Evolutionary conservation across 2,113 vertebrate genomes (phyloP), one percentile per base, ranked within the genome.

Genomic region (Nycticebus coucang): DNA sequence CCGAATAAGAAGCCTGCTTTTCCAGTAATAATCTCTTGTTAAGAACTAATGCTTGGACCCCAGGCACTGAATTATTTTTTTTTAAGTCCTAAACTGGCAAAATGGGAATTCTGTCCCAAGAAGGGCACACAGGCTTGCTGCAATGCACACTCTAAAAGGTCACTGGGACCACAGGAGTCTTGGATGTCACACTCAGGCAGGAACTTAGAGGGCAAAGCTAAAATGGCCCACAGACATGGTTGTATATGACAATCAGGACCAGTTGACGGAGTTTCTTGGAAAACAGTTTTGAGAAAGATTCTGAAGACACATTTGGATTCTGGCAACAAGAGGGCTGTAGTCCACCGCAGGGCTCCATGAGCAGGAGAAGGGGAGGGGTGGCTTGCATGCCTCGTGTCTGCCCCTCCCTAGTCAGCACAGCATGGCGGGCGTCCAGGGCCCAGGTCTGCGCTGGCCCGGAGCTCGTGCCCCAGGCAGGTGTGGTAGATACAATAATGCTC

Each of bases 361-460:
- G 13, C 35, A 45, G 0, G 1, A 66, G 53, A 68, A 30, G 18
- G 68, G 14, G 35, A 55, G 59, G 1, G 0, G 14, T 7, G 35
- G 62, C 26, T 80, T 53, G 7, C 0, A 0, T 17, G 45, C 22
- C 33, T 28, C 0, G 13, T 1, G 2, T 13, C 11, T 72, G n/a
- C 17, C 30, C 59, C 75, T 59, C 10, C 17, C 15, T 7, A n/a
- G 1, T 78, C 71, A 62, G n/a, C 3, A 18, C 0, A 24, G 26
- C 24, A 30, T 55, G 53, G 41, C 4, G 22, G 28, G 14, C 22
- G 2, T 22, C 26, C 18, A 18, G 19, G 19, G 37, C 57, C 41
- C 60, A 68, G 5, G 50, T 22, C 68, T 11, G n/a, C 9, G 4
- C 26, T n/a, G 10, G 17, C 1, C 11, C 15, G 55, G 74, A 87